Evolutionary conservation across 2,888 invertebrate species (phyloP), one percentile per base, ranked within the genome.

Genomic region (Brachyptera risi): DNA sequence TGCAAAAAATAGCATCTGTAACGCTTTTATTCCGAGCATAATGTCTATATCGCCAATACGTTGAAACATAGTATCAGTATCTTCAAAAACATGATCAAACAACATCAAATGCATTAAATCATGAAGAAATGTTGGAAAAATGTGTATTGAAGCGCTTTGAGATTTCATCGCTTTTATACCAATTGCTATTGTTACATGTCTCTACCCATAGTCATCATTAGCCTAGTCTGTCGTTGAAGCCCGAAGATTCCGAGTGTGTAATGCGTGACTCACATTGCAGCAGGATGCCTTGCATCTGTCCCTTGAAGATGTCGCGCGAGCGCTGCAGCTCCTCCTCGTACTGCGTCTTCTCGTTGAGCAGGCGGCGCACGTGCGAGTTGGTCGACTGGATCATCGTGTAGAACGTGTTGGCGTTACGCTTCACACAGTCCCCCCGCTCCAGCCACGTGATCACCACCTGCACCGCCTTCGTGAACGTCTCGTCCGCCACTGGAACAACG

Each of bases 351-450:
- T 96, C 96, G 67, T 80, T 85, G 56, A 91, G 83, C 42, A 96
- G 78, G 56, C 95, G 82, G 11, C 96, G 83, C 5, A 96, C 90
- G 71, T 96, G 96, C 0, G 94, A 89, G 77, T 96, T 95, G 0
- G 93, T 92, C 24, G 92, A 91, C 77, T 96, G 96, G 64, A 96
- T 91, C 93, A 96, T 93, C 5, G 94, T 90, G 75, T 96, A 96
- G 76, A 96, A 96, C 42, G 86, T 87, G 72, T 90, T 94, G 1
- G 92, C 85, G 74, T 93, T 96, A 64, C 91, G 85, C 74, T 96
- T 95, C 50, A 84, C 90, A 73, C 96, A 96, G 73, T 96, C 96
- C 0, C 96, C 96, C 11, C 95, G 84, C 71, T 96, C 96, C 68
- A 97, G 74, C 96, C 96, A 97, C 0, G 90, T 87, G 37, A 92